Conservation (phyloP, 2,113 vertebrate genomes). For the Corythaixoides concolor region DNA sequence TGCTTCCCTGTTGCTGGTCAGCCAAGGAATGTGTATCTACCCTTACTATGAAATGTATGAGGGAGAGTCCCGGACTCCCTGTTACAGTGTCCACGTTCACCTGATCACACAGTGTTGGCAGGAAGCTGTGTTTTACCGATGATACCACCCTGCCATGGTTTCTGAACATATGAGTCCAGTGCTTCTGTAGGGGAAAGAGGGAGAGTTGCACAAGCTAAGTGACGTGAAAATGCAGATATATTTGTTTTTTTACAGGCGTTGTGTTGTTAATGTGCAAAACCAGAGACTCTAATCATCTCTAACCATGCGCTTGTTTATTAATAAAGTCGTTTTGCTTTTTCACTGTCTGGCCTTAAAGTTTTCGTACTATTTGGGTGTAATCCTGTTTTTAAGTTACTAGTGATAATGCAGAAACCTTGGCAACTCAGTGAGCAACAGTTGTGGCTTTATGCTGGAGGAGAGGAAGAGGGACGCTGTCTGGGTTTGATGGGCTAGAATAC, state of each 20-base stretch:
- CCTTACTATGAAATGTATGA: neutral
- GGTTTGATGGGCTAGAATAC: neutral
- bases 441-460: conserved; percentile 9
- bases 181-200: neutral
- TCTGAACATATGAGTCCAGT: neutral
- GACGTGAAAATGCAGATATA: neutral
- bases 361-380: neutral
- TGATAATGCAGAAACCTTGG: neutral
- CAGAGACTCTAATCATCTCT: neutral
- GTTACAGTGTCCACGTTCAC: fast-evolving
- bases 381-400: neutral
- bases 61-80: neutral
- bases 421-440: neutral
- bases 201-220: neutral
- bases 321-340: neutral
- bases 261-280: neutral
- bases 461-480: neutral
- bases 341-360: neutral
- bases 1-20: neutral
- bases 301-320: neutral
- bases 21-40: neutral
- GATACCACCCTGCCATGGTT: neutral
- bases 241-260: neutral
- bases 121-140: neutral
- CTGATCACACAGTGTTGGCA: neutral